These are phyloP conservation scores for Diloba caeruleocephala DNA, from an alignment of 2,888 invertebrate genomes.

Conservation along the genomic window DNA sequence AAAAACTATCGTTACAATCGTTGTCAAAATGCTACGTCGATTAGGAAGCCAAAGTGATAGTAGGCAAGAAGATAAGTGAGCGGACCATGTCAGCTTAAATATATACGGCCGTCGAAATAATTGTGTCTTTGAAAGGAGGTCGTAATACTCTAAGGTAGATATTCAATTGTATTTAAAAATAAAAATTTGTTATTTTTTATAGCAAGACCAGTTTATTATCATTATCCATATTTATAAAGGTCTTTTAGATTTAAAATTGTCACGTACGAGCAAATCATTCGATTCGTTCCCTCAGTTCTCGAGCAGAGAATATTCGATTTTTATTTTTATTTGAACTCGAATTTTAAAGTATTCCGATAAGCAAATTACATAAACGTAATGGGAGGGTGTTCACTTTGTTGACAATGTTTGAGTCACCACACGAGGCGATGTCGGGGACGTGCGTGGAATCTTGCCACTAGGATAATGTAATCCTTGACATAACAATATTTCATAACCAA, in stretches of 20 bases:
- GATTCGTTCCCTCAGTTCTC: too few species aligned
- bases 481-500: conserved; percentile 3
- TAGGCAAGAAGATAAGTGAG: too few species aligned
- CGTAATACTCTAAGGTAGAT: too few species aligned
- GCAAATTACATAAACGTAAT: neutral
- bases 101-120: too few species aligned
- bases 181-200: neutral
- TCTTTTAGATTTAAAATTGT: neutral
- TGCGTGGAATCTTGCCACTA: neutral
- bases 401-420: neutral
- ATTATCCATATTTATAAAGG: neutral
- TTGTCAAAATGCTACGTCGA: too few species aligned
- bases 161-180: too few species aligned
- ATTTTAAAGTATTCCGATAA: neutral
- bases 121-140: too few species aligned
- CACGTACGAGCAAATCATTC: neutral
- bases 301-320: too few species aligned
- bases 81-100: too few species aligned
- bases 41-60: too few species aligned
- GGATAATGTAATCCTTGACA: neutral
- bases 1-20: too few species aligned
- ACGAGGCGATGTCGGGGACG: neutral
- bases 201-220: neutral
- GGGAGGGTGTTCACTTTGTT: conserved; percentile 4
- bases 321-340: neutral